phyloP scores from a whole-genome alignment of 2,797 vertebrate species.

The Sebastiscus tertius region DNA sequence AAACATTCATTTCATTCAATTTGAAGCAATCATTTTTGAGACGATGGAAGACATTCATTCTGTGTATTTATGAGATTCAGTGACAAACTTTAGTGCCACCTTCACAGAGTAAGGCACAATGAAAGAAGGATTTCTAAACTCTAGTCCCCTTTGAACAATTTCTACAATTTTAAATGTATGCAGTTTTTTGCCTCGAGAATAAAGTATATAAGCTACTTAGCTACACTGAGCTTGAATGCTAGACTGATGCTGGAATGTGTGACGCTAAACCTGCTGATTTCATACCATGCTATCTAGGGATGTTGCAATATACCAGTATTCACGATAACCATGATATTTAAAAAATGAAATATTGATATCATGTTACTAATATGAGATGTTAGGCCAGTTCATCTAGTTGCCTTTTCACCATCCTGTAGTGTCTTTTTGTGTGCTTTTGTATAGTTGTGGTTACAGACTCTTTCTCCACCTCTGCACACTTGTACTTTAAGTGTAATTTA shows the following conservation, averaged over 20 bases:
- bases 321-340: neutral
- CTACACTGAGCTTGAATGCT: neutral
- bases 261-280: neutral
- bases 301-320: neutral
- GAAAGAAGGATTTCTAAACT: neutral
- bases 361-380: neutral
- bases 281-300: neutral
- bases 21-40: neutral
- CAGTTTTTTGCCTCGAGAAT: accelerated
- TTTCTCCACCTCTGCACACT: neutral
- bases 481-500: neutral
- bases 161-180: neutral
- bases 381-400: too few relatives aligned
- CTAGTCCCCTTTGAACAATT: neutral
- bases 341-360: neutral
- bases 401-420: too few relatives aligned
- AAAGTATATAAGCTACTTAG: neutral
- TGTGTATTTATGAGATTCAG: neutral
- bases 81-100: neutral
- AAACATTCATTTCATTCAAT: neutral
- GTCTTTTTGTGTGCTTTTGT: too few relatives aligned
- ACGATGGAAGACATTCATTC: neutral
- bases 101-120: neutral
- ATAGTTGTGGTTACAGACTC: neutral
- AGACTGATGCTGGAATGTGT: neutral